Conservation (phyloP, 1,140 invertebrate species). For the Sycobia sp. region DNA sequence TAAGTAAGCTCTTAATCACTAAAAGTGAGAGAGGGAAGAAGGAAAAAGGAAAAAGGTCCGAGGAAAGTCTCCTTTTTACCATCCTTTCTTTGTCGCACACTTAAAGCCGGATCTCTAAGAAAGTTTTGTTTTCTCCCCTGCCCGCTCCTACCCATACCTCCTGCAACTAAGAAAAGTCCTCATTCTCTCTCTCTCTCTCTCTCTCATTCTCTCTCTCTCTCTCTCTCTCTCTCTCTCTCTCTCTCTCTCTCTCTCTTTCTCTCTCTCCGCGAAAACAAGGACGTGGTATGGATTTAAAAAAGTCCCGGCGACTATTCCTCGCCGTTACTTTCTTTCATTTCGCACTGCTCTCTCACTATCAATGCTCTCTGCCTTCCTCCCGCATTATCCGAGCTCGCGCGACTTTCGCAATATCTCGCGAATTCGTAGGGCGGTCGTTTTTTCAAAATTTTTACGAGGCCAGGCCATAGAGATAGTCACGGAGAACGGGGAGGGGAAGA, state of each 20-base stretch:
- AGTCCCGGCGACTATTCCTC: no score
- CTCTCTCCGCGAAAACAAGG: no score
- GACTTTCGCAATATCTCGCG: conserved; percentile 4
- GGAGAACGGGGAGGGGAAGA: no score
- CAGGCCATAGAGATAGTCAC: no score
- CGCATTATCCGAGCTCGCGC: background rate
- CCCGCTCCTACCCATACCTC: background rate
- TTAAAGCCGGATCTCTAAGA: conserved; percentile 5
- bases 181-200: background rate
- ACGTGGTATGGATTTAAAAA: no score
- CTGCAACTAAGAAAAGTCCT: background rate
- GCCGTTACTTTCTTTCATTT: background rate
- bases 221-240: background rate
- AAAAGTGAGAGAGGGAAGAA: background rate
- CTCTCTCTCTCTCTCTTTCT: background rate
- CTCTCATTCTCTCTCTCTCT: background rate
- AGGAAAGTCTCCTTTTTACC: no score
- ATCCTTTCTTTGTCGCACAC: conserved; percentile 5
- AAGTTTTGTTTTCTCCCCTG: conserved; percentile 12
- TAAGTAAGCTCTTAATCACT: no score
- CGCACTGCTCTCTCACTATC: no score
- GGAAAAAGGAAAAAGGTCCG: background rate
- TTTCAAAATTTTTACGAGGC: background rate
- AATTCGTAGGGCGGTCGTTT: conserved; percentile 1
- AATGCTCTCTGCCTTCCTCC: no score